These are phyloP conservation scores for Asarcornis scutulata DNA, from an alignment of 2,113 vertebrate species.

Conservation along the genomic window DNA sequence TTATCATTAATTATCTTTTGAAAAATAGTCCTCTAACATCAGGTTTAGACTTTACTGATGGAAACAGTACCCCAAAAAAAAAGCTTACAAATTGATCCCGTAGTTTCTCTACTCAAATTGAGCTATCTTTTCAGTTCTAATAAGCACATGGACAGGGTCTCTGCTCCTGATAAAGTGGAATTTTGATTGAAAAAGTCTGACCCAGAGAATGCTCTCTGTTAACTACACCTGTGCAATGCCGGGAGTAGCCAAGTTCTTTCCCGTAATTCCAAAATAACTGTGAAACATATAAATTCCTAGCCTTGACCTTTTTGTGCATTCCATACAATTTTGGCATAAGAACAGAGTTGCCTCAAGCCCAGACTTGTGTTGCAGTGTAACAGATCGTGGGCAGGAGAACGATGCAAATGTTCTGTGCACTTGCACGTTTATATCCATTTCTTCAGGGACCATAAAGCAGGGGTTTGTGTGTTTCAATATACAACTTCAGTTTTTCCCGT, in stretches of 20 bases:
- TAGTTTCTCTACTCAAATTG: background rate
- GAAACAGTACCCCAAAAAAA: background rate
- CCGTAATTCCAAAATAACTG: slow-evolving; percentile 66
- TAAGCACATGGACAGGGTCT: background rate
- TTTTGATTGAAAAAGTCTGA: slow-evolving; percentile 2
- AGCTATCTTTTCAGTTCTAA: background rate
- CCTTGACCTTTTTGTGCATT: slow-evolving; percentile 57
- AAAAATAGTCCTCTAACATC: background rate
- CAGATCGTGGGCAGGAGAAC: background rate
- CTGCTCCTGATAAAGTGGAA: background rate
- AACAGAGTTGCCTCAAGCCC: slow-evolving; percentile 27
- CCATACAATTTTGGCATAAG: slow-evolving; percentile 30
- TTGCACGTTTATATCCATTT: background rate
- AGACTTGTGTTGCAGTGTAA: background rate
- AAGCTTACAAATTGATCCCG: background rate
- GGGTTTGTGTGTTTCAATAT: background rate
- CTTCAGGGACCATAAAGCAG: slow-evolving; percentile 32
- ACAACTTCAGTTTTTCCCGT: background rate
- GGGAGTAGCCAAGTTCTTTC: slow-evolving; percentile 57
- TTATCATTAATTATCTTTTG: background rate
- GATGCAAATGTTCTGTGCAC: background rate
- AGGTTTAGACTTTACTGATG: background rate
- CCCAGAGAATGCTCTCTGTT: background rate
- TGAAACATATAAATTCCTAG: slow-evolving; percentile 57
- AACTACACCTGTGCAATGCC: slow-evolving; percentile 52